phyloP scores from a whole-genome alignment of 2,888 invertebrate genomes.

The Lasioglossum leucozonium region DNA sequence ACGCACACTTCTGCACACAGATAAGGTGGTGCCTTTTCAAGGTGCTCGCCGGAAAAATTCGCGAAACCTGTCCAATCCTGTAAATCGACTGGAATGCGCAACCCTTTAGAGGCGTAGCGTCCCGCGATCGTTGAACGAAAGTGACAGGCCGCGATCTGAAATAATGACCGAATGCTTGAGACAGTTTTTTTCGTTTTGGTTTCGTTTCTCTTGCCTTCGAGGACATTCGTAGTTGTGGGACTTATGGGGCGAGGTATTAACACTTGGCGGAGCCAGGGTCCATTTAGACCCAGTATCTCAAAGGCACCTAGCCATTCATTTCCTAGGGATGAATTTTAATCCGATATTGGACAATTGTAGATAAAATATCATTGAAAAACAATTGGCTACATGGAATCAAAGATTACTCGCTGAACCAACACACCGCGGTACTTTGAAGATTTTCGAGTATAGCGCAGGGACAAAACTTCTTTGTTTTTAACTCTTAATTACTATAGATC shows the following conservation, averaged over 20 bases:
- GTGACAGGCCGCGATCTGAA: neutral
- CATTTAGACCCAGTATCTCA: too few species aligned
- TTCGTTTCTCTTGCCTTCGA: neutral
- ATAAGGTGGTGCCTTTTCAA: neutral
- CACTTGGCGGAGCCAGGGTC: too few species aligned
- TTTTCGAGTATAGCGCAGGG: too few species aligned
- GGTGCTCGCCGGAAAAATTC: neutral
- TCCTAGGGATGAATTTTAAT: too few species aligned
- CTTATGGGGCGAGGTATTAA: neutral
- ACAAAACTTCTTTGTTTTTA: too few species aligned
- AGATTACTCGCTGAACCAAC: too few species aligned
- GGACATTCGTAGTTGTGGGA: neutral
- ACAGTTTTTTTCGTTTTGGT: neutral
- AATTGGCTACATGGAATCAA: too few species aligned
- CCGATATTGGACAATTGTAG: too few species aligned
- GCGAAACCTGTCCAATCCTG: slow-evolving; percentile 16
- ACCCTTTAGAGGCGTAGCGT: neutral
- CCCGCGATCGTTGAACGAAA: neutral
- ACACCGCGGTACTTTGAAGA: too few species aligned
- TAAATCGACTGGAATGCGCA: slow-evolving; percentile 4
- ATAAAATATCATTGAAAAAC: too few species aligned
- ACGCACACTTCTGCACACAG: neutral
- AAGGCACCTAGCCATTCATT: too few species aligned
- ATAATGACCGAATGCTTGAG: neutral
- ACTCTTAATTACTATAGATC: too few species aligned